Evolutionary conservation across 2,888 invertebrate genomes (phyloP).

Genomic region (Sinodicranocentrus sp.): DNA sequence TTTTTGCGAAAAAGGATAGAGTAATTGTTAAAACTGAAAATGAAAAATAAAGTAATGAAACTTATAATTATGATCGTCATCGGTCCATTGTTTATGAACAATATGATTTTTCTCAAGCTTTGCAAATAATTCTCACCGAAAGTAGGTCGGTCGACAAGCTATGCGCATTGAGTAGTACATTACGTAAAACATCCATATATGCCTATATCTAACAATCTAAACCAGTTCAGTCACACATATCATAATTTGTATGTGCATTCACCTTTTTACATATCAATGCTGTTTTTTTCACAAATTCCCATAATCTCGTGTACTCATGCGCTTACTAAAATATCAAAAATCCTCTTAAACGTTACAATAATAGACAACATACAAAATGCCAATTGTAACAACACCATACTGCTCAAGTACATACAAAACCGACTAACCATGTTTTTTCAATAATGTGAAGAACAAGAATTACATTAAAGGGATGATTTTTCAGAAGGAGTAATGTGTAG

Average conservation of each 20-base stretch:
- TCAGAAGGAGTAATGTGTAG: constrained; percentile 3
- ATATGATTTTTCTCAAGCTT: constrained; percentile 50
- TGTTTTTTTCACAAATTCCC: constrained; percentile 10
- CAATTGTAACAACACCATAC: too few species aligned
- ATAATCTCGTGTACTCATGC: constrained; percentile 2
- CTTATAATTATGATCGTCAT: constrained; percentile 46
- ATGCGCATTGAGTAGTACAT: constrained; percentile 8
- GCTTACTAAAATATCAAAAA: neutral
- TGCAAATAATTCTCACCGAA: constrained; percentile 49
- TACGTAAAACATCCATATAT: constrained; percentile 32
- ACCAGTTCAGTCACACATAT: constrained; percentile 51
- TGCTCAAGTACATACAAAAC: too few species aligned
- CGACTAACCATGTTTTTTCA: neutral
- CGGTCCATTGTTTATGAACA: constrained; percentile 54
- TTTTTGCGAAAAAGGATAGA: neutral
- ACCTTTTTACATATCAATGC: constrained; percentile 21
- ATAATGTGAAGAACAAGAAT: too few species aligned
- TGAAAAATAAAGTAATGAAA: constrained; percentile 26
- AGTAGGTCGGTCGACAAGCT: constrained; percentile 57
- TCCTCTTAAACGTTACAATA: neutral
- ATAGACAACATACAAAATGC: neutral
- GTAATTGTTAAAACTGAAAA: constrained; percentile 31
- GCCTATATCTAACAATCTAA: constrained; percentile 36
- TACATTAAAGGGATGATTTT: constrained; percentile 1
- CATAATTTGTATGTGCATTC: constrained; percentile 2